Conservation (phyloP, 2,113 vertebrate species). For the Psilopsiagon aurifrons region DNA sequence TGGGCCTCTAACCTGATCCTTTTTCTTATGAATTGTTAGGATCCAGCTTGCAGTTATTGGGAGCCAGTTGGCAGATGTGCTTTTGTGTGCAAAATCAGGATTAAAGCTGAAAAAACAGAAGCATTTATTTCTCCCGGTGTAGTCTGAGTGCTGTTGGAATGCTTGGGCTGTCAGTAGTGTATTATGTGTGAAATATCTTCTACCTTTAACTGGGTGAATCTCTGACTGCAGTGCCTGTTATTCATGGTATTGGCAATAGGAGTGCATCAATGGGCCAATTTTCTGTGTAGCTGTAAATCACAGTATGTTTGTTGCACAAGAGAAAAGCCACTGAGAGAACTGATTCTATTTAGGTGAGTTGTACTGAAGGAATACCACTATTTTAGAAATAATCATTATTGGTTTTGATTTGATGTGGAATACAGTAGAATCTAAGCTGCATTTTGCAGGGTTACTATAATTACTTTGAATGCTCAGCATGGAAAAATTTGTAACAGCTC, state of each 20-base stretch:
- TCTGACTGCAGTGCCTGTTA: neutral
- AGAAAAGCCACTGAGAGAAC: neutral
- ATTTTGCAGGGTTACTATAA: slow-evolving; percentile 49
- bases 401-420: slow-evolving; percentile 16
- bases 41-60: neutral
- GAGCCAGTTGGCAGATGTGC: neutral
- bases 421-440: neutral
- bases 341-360: slow-evolving; percentile 39
- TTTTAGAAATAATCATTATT: slow-evolving; percentile 38
- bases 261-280: neutral
- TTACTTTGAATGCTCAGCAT: slow-evolving; percentile 58
- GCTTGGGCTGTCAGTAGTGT: neutral
- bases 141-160: neutral
- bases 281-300: neutral
- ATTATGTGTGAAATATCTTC: neutral
- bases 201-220: neutral
- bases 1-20: accelerated
- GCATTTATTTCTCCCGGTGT: neutral
- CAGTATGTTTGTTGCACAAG: neutral
- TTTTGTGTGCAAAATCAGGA: neutral
- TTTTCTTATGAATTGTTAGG: neutral
- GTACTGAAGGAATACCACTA: neutral
- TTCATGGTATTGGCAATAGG: neutral
- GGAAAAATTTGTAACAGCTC: slow-evolving; percentile 36
- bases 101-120: neutral